Conservation (phyloP, 1,140 invertebrate species). For the Drosophila baimaii region DNA sequence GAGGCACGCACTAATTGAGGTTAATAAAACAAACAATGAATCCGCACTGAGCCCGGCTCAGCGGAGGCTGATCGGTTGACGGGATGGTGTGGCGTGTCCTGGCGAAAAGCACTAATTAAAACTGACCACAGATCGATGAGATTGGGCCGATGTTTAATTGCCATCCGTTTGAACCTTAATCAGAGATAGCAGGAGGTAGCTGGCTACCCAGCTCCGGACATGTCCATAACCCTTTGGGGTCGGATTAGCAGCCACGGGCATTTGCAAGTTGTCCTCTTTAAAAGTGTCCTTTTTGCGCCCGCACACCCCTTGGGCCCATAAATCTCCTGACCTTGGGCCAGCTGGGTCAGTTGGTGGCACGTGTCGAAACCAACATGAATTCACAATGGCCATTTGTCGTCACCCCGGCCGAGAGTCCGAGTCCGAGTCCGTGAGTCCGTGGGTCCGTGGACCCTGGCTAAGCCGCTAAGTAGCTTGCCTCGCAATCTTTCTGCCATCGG, state of each 20-base stretch:
- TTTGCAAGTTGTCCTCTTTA: background rate
- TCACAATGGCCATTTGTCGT: slow-evolving; percentile 73
- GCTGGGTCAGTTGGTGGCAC: slow-evolving; percentile 49
- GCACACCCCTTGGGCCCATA: background rate
- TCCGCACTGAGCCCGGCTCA: slow-evolving; percentile 3
- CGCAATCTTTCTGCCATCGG: slow-evolving; percentile 13
- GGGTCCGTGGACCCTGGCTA: slow-evolving; percentile 28
- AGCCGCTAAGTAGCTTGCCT: slow-evolving; percentile 66
- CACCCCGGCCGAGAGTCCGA: slow-evolving; percentile 33
- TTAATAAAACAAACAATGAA: slow-evolving; percentile 66
- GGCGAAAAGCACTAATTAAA: slow-evolving; percentile 20
- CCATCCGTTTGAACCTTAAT: slow-evolving; percentile 13
- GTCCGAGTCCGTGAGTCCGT: background rate
- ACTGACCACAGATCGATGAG: slow-evolving; percentile 33
- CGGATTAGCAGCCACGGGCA: slow-evolving; percentile 6
- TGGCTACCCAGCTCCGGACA: background rate
- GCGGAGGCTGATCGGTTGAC: slow-evolving; percentile 8
- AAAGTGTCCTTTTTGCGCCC: slow-evolving; percentile 20
- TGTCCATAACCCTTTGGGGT: slow-evolving; percentile 35
- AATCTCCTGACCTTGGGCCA: slow-evolving; percentile 41
- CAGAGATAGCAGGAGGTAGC: slow-evolving; percentile 18
- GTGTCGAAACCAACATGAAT: slow-evolving; percentile 74
- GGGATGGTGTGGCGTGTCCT: background rate
- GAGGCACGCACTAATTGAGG: slow-evolving; percentile 52
- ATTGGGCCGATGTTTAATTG: slow-evolving; percentile 28